phyloP scores from a whole-genome alignment of 2,888 invertebrate species.

The Beris chalybata region DNA sequence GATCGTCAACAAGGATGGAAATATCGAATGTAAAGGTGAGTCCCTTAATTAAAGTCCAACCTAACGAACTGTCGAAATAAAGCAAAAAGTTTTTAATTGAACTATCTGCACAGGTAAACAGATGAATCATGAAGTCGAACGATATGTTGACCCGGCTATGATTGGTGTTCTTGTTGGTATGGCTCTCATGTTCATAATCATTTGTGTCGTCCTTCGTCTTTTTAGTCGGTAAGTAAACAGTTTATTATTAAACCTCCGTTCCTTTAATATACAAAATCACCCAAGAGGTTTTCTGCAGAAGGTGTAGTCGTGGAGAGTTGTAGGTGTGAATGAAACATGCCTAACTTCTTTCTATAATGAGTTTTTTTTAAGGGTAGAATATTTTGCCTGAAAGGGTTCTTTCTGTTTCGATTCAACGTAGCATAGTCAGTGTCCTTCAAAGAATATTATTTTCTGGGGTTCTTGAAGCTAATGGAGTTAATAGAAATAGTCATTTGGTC shows the following conservation, averaged over 20 bases:
- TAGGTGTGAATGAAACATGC: too few relatives aligned
- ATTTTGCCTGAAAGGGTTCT: too few relatives aligned
- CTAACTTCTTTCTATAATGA: too few relatives aligned
- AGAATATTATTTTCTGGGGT: too few relatives aligned
- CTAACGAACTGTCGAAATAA: background rate
- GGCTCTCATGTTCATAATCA: slow-evolving; percentile 92
- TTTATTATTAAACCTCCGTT: slow-evolving; percentile 11
- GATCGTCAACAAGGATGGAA: slow-evolving; percentile 69
- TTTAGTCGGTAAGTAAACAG: slow-evolving; percentile 80
- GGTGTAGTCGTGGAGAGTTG: too few relatives aligned
- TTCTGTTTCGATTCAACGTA: too few relatives aligned
- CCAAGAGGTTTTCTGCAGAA: too few relatives aligned
- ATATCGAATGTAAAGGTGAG: slow-evolving; percentile 74
- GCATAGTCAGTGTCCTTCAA: too few relatives aligned
- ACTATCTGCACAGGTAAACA: slow-evolving; percentile 25
- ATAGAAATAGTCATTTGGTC: too few relatives aligned
- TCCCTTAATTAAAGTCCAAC: slow-evolving; percentile 34
- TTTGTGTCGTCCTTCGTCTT: slow-evolving; percentile 86
- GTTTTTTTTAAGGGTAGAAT: too few relatives aligned
- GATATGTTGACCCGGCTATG: slow-evolving; percentile 85
- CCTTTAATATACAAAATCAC: too few relatives aligned
- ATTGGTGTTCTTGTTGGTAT: slow-evolving; percentile 86
- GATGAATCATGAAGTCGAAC: slow-evolving; percentile 50
- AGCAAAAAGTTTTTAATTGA: background rate
- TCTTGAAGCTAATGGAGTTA: too few relatives aligned